Evolutionary conservation across 1,140 invertebrate genomes (phyloP).

Genomic region (Gonioctena quinquepunctata): DNA sequence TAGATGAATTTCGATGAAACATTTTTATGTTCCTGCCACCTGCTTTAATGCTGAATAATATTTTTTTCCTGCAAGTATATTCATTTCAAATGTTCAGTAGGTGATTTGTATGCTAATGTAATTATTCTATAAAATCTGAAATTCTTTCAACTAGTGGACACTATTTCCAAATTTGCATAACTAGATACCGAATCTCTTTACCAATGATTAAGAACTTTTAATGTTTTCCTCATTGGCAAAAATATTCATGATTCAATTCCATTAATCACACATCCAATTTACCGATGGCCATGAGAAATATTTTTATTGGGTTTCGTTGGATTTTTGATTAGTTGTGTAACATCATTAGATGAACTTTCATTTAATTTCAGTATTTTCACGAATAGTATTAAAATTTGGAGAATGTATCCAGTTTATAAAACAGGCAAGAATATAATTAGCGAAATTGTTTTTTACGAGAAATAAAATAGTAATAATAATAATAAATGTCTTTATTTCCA

Average conservation of each 20-base stretch:
- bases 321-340: no score
- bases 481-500: no score
- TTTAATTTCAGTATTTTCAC: no score
- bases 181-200: background rate
- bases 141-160: background rate
- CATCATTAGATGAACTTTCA: no score
- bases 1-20: background rate
- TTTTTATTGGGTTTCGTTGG: no score
- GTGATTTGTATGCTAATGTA: slow-evolving; percentile 6
- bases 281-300: background rate
- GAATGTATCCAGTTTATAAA: no score
- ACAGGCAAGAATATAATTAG: no score
- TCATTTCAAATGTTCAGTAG: background rate
- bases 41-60: background rate
- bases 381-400: no score
- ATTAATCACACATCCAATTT: background rate
- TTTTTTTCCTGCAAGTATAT: background rate
- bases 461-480: no score
- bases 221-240: background rate
- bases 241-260: background rate
- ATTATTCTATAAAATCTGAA: background rate
- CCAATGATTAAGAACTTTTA: background rate
- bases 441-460: no score
- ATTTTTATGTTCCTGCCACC: background rate
- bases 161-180: background rate